Base-by-base conservation (phyloP, 2,888 invertebrate species). In the Agrotis exclamationis region DNA sequence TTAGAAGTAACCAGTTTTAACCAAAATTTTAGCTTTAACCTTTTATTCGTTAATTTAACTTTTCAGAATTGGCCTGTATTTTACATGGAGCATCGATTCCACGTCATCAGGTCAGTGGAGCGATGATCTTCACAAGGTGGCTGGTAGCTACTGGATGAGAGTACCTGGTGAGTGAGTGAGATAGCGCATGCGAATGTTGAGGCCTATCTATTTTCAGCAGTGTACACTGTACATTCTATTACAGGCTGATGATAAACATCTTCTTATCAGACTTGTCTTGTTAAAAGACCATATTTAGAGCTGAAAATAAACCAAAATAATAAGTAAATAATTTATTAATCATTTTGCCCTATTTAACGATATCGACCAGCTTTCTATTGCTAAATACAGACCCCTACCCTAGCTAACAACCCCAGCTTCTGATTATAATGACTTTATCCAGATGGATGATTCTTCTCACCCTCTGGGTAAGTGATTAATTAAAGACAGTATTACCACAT, bases 401-500 rank as follows among this genome's bases (percentile, higher is more conserved):
- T 18, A 5, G 9, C 2, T 1, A 18, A 20, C 44, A 13, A 45
- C 70, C 50, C 74, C 44, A 24, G 14, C 6, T 2, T 44, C 9
- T 16, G n/a, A 45, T 5, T 50, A 24, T 48, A 58, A 69, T 45
- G 22, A 33, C 33, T 70, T 74, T 53, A 63, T 53, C 75, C n/a
- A 64, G 33, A 74, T 74, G 51, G 18, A 74, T 45, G 64, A 51
- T 62, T 24, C 45, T 33, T 33, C 28, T 3, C 63, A 51, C 45
- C 64, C 70, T n/a, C 39, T 18, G 1, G n/a, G 0, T 14, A 74
- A 51, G 63, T 74, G 45, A 74, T 70, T 45, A 47, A 70, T 51
- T 47, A 33, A 2, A 28, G 2, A 0, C 14, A 14, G 28, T 13
- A 28, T 51, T 74, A 50, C 13, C 63, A 62, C 63, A 74, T 74